Percentiles rank a stretch among this genome's conserved stretches.
These are phyloP conservation scores for Battus philenor DNA, from an alignment of 1,140 invertebrate species.

Conservation along the genomic window DNA sequence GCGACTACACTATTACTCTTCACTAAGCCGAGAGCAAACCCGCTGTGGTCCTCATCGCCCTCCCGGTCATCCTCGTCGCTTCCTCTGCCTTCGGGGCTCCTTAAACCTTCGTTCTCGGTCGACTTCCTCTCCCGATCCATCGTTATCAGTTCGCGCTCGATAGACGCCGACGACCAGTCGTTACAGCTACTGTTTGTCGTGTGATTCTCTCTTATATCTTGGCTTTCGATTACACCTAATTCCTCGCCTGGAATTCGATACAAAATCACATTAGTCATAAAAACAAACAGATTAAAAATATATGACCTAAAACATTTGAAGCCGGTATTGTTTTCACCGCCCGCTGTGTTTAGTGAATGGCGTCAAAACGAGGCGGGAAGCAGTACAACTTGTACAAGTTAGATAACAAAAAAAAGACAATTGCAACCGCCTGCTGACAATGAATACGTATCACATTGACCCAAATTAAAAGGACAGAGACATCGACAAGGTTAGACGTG, in stretches of 20 bases:
- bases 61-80: slow-evolving; percentile 65
- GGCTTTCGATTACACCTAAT: slow-evolving; percentile 61
- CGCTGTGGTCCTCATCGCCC: slow-evolving; percentile 31
- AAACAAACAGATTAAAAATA: slow-evolving; percentile 32
- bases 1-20: slow-evolving; percentile 79
- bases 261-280: slow-evolving; percentile 26
- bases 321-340: neutral
- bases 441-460: slow-evolving; percentile 66
- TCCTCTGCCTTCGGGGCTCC: slow-evolving; percentile 35
- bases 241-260: slow-evolving; percentile 63
- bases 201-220: slow-evolving; percentile 62
- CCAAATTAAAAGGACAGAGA: slow-evolving; percentile 57
- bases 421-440: slow-evolving; percentile 41
- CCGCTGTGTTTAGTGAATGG: neutral
- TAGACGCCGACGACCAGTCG: slow-evolving; percentile 59
- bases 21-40: slow-evolving; percentile 63
- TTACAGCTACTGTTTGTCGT: slow-evolving; percentile 54
- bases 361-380: slow-evolving; percentile 5
- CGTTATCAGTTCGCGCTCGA: slow-evolving; percentile 47
- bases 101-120: slow-evolving; percentile 43
- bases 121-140: slow-evolving; percentile 63
- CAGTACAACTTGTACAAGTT: slow-evolving; percentile 7
- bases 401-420: slow-evolving; percentile 19
- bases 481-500: slow-evolving; percentile 59
- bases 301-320: slow-evolving; percentile 15